phyloP scores from a whole-genome alignment of 2,797 vertebrate genomes.

The Neomorphus geoffroyi region DNA sequence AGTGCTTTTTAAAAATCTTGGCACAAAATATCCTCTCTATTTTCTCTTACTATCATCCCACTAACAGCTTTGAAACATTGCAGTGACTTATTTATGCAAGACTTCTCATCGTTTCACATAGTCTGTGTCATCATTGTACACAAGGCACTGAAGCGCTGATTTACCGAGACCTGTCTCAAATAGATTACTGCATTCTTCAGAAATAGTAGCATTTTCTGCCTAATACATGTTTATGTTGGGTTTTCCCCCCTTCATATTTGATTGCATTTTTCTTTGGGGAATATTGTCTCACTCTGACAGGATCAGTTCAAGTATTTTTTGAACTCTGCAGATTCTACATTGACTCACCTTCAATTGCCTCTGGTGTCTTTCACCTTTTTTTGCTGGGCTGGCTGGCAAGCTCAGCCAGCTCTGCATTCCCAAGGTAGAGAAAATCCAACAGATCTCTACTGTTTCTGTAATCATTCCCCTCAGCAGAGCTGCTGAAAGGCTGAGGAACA shows the following conservation, averaged over 20 bases:
- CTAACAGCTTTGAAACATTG: conserved; percentile 40
- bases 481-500: conserved; percentile 28
- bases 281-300: not conserved
- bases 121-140: conserved; percentile 30
- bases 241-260: not conserved
- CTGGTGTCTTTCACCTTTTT: not conserved
- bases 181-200: conserved; percentile 14
- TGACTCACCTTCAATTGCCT: not conserved
- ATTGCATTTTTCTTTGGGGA: not conserved
- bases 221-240: not conserved
- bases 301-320: not conserved
- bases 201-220: not conserved
- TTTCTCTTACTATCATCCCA: conserved; percentile 41
- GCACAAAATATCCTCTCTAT: conserved; percentile 22
- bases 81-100: conserved; percentile 59
- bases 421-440: not conserved
- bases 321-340: not conserved
- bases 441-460: not conserved
- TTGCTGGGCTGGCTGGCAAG: not conserved
- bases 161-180: conserved; percentile 30
- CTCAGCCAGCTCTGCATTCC: not conserved
- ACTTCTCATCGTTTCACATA: conserved; percentile 37
- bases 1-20: conserved; percentile 40
- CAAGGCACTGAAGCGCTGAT: conserved; percentile 5
- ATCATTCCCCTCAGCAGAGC: not conserved